Evolutionary conservation across 2,888 invertebrate genomes (phyloP), one percentile per base, ranked within the genome.

Genomic region (Campopleginae sp.): DNA sequence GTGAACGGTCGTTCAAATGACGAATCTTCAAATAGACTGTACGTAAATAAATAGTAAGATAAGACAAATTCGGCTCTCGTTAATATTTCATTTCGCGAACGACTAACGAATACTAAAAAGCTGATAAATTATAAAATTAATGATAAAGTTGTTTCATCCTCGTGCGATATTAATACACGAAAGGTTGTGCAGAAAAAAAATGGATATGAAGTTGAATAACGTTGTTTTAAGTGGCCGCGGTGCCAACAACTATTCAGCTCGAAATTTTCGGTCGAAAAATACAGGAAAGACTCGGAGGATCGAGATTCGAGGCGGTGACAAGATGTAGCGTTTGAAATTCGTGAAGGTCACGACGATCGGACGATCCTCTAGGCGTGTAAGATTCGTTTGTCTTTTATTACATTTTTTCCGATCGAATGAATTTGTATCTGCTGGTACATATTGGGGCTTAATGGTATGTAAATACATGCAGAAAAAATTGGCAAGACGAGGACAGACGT

Each of bases 381-480:
- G 1, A 1, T 58, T 12, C 14, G 27, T 58, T 27, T 58, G 38
- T 27, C 14, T 27, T 23, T 54, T 27, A 23, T 27, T 27, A 14
- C 7, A 23, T 65, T 65, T 38, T 19, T 19, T 65, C 8, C 27
- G n/a, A 33, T 38, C 38, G 33, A 65, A 38, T n/a, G 65, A 65
- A 65, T 38, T 65, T 65, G n/a, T 65, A 27, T 58, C 27, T 27
- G 12, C 12, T 14, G 63, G 31, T 63, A 63, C 10, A 63, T 63
- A 58, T 58, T 14, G 6, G 58, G 10, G 14, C 27, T 12, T 58
- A 66, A 66, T 38, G 23, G 5, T 44, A 66, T 66, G 66, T 66
- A 66, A 38, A 66, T 66, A 42, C n/a, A 42, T 42, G 42, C 19
- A 33, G 38, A 51, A 51, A 71, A 6, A 38, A 51, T n/a, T 19